Evolutionary conservation across 2,888 invertebrate genomes (phyloP), one percentile per base, ranked within the genome.

Genomic region (Rutpela maculata): DNA sequence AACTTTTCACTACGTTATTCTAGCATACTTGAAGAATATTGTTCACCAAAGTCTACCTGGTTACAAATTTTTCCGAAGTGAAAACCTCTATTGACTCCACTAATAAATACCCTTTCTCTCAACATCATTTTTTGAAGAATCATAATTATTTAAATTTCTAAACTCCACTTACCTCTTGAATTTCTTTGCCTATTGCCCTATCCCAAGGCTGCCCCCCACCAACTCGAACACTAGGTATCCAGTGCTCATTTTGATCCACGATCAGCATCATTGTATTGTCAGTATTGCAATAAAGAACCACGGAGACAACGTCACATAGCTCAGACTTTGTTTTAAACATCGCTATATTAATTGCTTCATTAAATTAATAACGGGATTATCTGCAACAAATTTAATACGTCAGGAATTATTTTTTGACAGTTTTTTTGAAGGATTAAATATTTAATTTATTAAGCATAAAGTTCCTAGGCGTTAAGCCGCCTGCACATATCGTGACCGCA

Each of bases 171-270:
- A 88, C 88, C 50, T 89, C 88, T 62, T 83, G 79, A 15, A 86
- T 80, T 77, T 88, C 88, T 66, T 84, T 86, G 6, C 68, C 31
- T 18, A 85, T 76, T 26, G 85, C 78, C 31, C 78, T 81, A 6
- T 82, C 72, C 87, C 88, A 88, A 11, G 85, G 82, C 5, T 76
- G 77, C 15, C 82, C 84, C 6, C 79, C 55, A 18, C 78, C 19
- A 12, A 85, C 83, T 83, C 85, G 87, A 5, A 84, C 78, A 6
- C 84, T 84, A 11, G 89, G 88, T 72, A 89, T 80, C 87, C 87
- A 88, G 75, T 86, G 87, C 67, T 88, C 88, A 50, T 83, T 83
- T n/a, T 83, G 82, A 60, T 88, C 87, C 12, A 86, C 76, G 3
- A 83, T 83, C 26, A 88, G 74, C 84, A 89, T 78, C 50, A 87